Percentiles rank a stretch among this genome's conserved stretches.
Evolutionary conservation across 2,797 vertebrate genomes (phyloP).

Genomic region (Helarctos malayanus): DNA sequence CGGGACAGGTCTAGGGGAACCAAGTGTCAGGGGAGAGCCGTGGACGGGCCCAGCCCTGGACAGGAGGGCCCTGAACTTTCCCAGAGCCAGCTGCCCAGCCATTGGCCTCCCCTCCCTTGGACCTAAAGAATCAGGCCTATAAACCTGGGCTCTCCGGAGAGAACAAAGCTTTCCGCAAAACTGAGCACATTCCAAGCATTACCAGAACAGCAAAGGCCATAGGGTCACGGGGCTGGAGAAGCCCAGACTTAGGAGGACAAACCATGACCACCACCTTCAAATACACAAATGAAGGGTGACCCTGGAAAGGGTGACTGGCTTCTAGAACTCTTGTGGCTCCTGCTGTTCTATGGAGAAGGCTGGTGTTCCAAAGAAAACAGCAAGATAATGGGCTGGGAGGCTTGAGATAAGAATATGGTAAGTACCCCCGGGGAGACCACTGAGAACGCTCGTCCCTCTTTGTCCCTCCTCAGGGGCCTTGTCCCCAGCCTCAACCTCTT

Average conservation of each 20-base stretch:
- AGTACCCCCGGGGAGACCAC: background rate
- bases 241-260: background rate
- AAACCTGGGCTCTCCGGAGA: background rate
- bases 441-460: background rate
- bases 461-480: background rate
- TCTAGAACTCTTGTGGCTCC: background rate
- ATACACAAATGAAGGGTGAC: background rate
- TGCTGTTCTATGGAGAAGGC: background rate
- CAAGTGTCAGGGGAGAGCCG: background rate
- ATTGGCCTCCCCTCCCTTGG: background rate
- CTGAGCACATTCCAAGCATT: background rate
- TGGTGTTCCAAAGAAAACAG: background rate
- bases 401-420: background rate
- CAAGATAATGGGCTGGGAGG: background rate
- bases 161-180: conserved; percentile 33
- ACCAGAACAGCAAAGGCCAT: background rate
- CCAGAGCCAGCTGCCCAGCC: background rate
- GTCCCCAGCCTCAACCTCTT: background rate
- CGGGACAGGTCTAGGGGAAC: conserved; percentile 92
- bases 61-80: background rate
- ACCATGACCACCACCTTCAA: background rate
- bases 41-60: background rate
- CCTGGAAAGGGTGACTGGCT: background rate
- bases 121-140: conserved; percentile 21
- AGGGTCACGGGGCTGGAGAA: background rate